Evolutionary conservation across 2,888 invertebrate species (phyloP), one percentile per base, ranked within the genome.

Genomic region (Amblyjoppa fuscipennis): DNA sequence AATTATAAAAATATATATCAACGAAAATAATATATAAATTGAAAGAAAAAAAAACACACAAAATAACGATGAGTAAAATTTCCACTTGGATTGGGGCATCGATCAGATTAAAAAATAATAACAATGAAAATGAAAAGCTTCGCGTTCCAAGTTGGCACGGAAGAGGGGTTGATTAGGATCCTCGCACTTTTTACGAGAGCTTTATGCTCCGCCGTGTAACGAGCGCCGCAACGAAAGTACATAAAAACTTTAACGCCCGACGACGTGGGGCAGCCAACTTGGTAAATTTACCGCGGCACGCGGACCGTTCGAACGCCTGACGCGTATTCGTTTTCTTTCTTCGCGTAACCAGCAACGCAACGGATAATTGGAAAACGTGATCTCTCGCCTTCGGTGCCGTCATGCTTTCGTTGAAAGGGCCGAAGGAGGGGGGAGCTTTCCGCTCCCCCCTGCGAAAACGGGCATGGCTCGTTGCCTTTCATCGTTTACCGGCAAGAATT

Each of bases 361-460:
- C 59, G 81, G 59, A 74, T 81, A 69, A 81, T 81, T 81, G 59
- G 68, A 74, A 81, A 81, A 68, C 74, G 68, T 69, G 68, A 74
- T 68, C 45, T 41, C 79, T 61, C 49, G 64, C 51, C 64, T 20
- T 20, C 28, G 61, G 34, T 66, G 49, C 51, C 16, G 34, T 31
- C 13, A 11, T 20, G 38, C n/a, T 28, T 25, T 28, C 13, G 59
- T 59, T 28, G 28, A 28, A 13, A 28, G 28, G 28, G 4, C 45
- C 20, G 56, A 9, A 25, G 7, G 25, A 25, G 59, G 28, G 25
- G 28, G 16, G 11, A 59, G 28, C 11, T 25, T 25, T 2, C 25
- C 59, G 59, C 25, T 11, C 11, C 5, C 20, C 25, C 25, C 16
- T 7, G 25, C 11, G 25, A 56, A 3, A n/a, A 25, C 20, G 25